These are phyloP conservation scores for Micropoecilia bifurca DNA, from an alignment of 2,797 vertebrate genomes.

Conservation along the genomic window DNA sequence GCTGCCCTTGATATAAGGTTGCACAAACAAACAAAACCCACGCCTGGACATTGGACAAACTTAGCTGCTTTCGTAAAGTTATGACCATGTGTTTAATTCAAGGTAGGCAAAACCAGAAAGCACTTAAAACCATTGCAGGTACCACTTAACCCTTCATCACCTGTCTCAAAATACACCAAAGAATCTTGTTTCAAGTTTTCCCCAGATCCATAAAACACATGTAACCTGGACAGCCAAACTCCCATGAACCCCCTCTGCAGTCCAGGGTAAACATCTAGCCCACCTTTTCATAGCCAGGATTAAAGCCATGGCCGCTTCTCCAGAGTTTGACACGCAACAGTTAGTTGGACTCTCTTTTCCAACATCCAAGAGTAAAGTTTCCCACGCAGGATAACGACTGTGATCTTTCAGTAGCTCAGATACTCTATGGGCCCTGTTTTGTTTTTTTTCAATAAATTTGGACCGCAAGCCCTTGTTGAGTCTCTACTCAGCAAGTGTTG, in stretches of 20 bases:
- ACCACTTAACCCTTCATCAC: background rate
- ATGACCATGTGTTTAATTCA: background rate
- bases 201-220: background rate
- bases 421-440: background rate
- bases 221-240: background rate
- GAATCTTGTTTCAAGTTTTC: background rate
- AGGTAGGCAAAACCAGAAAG: background rate
- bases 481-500: background rate
- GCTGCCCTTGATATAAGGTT: background rate
- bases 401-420: background rate
- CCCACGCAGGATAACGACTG: background rate
- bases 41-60: background rate
- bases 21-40: background rate
- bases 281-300: background rate
- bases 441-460: background rate
- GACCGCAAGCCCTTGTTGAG: background rate
- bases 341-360: background rate
- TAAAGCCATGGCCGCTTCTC: background rate
- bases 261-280: background rate
- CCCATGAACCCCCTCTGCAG: background rate
- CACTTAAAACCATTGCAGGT: background rate
- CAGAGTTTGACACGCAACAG: background rate
- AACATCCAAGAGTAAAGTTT: background rate
- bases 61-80: background rate
- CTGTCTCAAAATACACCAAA: background rate